Percentiles rank a stretch among this genome's conserved stretches.
Evolutionary conservation across 2,797 vertebrate species (phyloP).

Genomic region (Ibycter americanus): DNA sequence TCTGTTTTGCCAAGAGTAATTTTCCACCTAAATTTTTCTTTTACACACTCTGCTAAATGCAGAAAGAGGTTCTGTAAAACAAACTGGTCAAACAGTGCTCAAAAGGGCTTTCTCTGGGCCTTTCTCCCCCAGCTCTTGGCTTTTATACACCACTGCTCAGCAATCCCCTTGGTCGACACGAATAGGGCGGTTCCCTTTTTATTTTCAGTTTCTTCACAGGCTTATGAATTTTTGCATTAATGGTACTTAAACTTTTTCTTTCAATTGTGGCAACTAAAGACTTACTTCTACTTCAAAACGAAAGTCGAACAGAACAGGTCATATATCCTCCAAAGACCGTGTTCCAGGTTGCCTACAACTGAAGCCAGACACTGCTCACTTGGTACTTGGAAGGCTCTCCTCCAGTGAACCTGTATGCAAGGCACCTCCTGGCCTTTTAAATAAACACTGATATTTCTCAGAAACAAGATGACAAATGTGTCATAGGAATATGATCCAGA

Average conservation of each 20-base stretch:
- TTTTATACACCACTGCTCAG: neutral
- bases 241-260: neutral
- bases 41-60: neutral
- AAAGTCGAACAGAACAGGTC: neutral
- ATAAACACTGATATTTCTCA: neutral
- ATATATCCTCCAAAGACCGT: neutral
- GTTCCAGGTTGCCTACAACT: neutral
- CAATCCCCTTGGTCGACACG: rapidly evolving
- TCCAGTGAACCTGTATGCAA: neutral
- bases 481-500: neutral
- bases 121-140: neutral
- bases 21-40: neutral
- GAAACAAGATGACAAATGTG: neutral
- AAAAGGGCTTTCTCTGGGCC: neutral
- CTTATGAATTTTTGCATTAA: neutral
- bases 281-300: neutral
- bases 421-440: neutral
- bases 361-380: neutral
- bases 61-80: neutral
- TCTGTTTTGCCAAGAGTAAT: neutral
- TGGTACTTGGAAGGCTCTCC: neutral
- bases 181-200: neutral
- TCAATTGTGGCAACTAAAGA: neutral
- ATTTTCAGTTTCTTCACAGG: neutral
- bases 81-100: neutral